Conservation (phyloP, 2,888 invertebrate species). For the Ephialtes manifestator region DNA sequence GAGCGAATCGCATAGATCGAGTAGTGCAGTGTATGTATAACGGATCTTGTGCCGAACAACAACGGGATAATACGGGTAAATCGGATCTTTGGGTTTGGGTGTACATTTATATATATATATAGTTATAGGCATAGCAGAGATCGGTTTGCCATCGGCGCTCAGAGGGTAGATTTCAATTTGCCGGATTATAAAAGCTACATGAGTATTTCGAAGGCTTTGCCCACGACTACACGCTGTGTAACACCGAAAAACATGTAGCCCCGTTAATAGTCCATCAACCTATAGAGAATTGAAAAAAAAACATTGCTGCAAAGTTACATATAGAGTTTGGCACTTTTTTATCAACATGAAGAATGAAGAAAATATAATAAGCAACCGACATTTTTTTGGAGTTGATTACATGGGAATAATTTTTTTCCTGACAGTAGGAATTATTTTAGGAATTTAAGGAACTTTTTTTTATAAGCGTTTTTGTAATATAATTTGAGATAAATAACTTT, state of each 20-base stretch:
- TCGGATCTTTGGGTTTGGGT: constrained; percentile 70
- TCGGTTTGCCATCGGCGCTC: constrained; percentile 47
- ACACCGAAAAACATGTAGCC: constrained; percentile 21
- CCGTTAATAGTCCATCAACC: neutral
- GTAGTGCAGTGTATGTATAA: constrained; percentile 63
- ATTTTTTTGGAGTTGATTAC: constrained; percentile 53
- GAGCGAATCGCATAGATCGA: constrained; percentile 33
- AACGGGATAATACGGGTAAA: constrained; percentile 74
- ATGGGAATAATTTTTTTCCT: too few species aligned
- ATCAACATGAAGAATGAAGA: neutral
- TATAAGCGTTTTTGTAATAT: too few species aligned
- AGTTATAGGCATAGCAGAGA: neutral
- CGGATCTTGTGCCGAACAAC: constrained; percentile 70
- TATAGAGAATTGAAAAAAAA: neutral
- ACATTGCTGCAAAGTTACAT: neutral
- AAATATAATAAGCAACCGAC: neutral
- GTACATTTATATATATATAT: constrained; percentile 16
- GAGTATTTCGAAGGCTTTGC: constrained; percentile 60
- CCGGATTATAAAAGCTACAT: constrained; percentile 71
- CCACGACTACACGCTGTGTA: constrained; percentile 40
- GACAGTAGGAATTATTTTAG: too few species aligned
- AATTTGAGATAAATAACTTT: too few species aligned
- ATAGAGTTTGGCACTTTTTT: neutral
- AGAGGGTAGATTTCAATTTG: constrained; percentile 71
- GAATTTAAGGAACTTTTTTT: too few species aligned